These are phyloP conservation scores for Nanorana parkeri DNA, from an alignment of 2,113 vertebrate genomes.

Conservation along the genomic window DNA sequence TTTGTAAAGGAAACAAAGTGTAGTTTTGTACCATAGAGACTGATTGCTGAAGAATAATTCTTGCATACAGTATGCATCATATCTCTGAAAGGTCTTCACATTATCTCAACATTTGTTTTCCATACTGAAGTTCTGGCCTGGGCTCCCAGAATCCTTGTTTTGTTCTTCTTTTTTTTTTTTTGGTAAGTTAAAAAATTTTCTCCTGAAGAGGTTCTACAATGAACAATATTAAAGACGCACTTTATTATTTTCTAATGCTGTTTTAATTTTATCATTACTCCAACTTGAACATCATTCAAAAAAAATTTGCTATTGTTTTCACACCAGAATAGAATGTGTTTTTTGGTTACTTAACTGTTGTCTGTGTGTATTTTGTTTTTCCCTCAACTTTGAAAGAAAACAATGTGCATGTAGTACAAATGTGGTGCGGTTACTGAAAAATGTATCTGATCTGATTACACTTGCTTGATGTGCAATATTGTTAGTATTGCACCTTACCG, in stretches of 20 bases:
- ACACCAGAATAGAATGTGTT: neutral
- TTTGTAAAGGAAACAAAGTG: no score
- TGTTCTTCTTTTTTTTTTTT: neutral
- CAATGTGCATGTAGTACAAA: no score
- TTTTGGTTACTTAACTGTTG: slow-evolving; percentile 18
- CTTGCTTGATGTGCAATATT: no score
- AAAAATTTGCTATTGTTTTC: neutral
- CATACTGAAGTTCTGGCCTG: neutral
- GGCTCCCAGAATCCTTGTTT: neutral
- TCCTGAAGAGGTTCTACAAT: neutral
- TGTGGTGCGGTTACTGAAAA: no score
- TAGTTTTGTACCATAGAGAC: no score
- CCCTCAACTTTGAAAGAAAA: neutral
- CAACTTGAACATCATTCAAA: slow-evolving; percentile 27
- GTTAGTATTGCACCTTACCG: no score
- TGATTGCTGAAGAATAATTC: no score
- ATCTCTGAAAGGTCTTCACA: no score
- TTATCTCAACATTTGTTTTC: no score
- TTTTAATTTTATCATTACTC: slow-evolving; percentile 33
- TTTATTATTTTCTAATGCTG: slow-evolving; percentile 43
- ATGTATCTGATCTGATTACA: no score
- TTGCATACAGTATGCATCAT: no score
- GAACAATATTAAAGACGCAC: slow-evolving; percentile 46
- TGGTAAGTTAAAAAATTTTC: neutral
- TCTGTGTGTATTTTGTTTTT: neutral